A percentile compares a stretch with the other conserved stretches of the same genome.
phyloP scores from a whole-genome alignment of 1,140 invertebrate genomes.

The Tribolium madens region DNA sequence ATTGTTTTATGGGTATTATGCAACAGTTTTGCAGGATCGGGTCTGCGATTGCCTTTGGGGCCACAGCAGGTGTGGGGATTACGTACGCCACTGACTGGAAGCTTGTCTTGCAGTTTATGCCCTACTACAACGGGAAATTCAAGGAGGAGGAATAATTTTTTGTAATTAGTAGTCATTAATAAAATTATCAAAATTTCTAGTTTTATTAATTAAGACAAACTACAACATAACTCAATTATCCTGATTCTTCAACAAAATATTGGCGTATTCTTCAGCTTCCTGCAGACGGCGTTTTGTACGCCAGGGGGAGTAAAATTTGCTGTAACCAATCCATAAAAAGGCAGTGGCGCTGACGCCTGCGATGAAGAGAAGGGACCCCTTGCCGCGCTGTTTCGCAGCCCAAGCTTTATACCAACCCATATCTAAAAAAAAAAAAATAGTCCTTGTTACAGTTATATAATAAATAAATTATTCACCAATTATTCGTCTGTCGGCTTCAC shows the following conservation, averaged over 20 bases:
- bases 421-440: background rate
- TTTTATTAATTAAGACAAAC: conserved; percentile 1
- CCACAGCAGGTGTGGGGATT: conserved; percentile 68
- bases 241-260: conserved; percentile 34
- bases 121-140: conserved; percentile 82
- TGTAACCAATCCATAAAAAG: conserved; percentile 10
- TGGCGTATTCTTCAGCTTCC: conserved; percentile 41
- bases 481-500: background rate
- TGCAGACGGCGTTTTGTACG: background rate
- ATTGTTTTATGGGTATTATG: conserved; percentile 47
- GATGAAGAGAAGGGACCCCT: conserved; percentile 15
- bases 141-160: conserved; percentile 65
- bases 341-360: background rate
- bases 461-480: background rate
- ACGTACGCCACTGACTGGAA: conserved; percentile 86
- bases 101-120: conserved; percentile 76
- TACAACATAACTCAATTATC: background rate
- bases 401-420: conserved; percentile 18
- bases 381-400: conserved; percentile 37
- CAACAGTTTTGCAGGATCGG: conserved; percentile 68
- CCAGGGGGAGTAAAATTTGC: conserved; percentile 36
- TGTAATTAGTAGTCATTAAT: background rate
- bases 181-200: background rate
- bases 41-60: conserved; percentile 73
- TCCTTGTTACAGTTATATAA: background rate